Percentiles rank a stretch among this genome's conserved stretches.
Conservation (phyloP, 2,888 invertebrate genomes). For the Synanthedon vespiformis region DNA sequence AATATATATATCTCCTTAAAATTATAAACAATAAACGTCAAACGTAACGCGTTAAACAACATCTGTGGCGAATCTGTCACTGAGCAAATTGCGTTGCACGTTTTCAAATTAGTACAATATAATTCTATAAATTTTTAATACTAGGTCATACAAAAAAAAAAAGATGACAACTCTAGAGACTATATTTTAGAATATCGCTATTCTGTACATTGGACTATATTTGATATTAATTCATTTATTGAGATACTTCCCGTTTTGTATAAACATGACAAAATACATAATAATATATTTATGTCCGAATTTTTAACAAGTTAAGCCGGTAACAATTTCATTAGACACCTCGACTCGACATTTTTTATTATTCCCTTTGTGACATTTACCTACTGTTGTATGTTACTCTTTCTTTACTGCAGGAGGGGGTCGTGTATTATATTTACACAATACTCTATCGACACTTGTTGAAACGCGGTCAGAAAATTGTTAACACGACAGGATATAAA, state of each 20-base stretch:
- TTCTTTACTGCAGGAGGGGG: constrained; percentile 24
- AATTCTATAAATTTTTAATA: constrained; percentile 32
- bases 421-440: constrained; percentile 22
- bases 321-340: constrained; percentile 59
- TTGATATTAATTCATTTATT: constrained; percentile 53
- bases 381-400: constrained; percentile 20
- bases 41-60: constrained; percentile 26
- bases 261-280: constrained; percentile 67
- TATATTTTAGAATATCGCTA: constrained; percentile 43
- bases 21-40: constrained; percentile 26
- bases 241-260: constrained; percentile 60
- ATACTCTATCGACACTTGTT: constrained; percentile 10
- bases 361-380: constrained; percentile 62
- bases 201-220: constrained; percentile 63
- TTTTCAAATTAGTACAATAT: constrained; percentile 46
- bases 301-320: constrained; percentile 56
- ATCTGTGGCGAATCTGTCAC: constrained; percentile 50
- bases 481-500: constrained; percentile 9
- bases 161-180: constrained; percentile 48
- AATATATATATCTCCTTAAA: constrained; percentile 5
- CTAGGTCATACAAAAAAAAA: constrained; percentile 60
- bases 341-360: constrained; percentile 44
- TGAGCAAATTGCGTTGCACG: constrained; percentile 48
- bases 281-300: constrained; percentile 40
- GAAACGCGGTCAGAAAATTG: constrained; percentile 37